Percentiles rank a stretch among this genome's conserved stretches.
These are phyloP conservation scores for Ameiurus melas DNA, from an alignment of 2,113 vertebrate species.

Conservation along the genomic window DNA sequence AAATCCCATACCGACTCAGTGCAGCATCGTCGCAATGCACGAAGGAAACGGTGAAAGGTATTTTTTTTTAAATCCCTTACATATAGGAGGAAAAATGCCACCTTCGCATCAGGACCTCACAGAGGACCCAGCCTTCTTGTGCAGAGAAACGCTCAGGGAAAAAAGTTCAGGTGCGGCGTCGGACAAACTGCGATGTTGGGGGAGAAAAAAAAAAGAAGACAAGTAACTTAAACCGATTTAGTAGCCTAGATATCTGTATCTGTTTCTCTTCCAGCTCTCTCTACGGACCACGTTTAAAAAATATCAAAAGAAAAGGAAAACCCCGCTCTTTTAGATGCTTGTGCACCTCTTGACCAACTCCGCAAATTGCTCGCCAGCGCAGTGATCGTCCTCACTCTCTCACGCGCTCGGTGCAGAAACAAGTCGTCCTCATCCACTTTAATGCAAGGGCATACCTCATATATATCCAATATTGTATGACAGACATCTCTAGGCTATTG, in stretches of 20 bases:
- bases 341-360: not conserved
- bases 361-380: not conserved
- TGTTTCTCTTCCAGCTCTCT: not conserved
- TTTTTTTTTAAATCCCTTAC: constrained; percentile 1
- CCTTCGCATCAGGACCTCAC: not conserved
- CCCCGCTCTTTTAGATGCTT: not conserved
- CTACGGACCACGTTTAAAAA: not conserved
- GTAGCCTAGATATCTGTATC: not conserved
- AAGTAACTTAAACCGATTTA: not conserved
- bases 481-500: not conserved
- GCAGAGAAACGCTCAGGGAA: not conserved
- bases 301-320: not conserved
- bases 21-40: not conserved
- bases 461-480: not conserved
- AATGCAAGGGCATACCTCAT: not conserved
- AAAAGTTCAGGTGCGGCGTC: constrained; percentile 23
- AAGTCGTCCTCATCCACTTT: constrained; percentile 10
- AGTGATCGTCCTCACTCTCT: not conserved
- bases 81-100: not conserved
- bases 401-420: not conserved
- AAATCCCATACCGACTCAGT: constrained; percentile 35
- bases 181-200: not conserved
- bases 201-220: not conserved
- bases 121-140: not conserved
- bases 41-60: not conserved